phyloP scores from a whole-genome alignment of 2,797 vertebrate species.

The Podarcis lilfordi region DNA sequence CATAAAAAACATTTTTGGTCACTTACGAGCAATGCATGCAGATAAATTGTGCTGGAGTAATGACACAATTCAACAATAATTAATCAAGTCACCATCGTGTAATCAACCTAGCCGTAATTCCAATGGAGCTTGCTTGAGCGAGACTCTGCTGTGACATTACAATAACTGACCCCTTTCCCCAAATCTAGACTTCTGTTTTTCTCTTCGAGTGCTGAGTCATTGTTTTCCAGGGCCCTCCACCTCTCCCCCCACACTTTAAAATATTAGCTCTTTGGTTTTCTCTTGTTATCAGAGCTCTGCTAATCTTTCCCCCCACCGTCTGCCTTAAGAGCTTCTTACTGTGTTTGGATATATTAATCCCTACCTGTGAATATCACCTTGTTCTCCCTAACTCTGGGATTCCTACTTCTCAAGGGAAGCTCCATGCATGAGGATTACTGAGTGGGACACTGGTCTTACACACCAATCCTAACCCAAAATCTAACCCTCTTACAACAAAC shows the following conservation, averaged over 20 bases:
- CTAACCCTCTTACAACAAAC: too few relatives aligned
- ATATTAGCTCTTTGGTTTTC: constrained; percentile 40
- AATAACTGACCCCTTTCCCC: not conserved
- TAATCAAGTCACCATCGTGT: not conserved
- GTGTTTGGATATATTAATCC: not conserved
- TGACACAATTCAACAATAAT: not conserved
- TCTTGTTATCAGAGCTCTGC: not conserved
- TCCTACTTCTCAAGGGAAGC: not conserved
- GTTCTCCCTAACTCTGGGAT: not conserved
- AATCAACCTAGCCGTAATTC: not conserved
- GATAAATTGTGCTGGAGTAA: not conserved
- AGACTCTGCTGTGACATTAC: not conserved
- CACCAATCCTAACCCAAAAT: too few relatives aligned
- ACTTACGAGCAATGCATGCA: not conserved
- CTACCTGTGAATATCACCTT: constrained; percentile 7
- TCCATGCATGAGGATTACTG: not conserved
- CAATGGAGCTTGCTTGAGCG: not conserved
- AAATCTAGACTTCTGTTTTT: not conserved
- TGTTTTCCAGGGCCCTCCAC: not conserved
- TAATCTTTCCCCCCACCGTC: constrained; percentile 24
- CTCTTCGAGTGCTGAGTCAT: not conserved
- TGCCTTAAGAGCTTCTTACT: not conserved
- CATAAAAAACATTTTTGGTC: not conserved
- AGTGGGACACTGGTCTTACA: not conserved
- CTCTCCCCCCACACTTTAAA: not conserved